Base-by-base conservation (phyloP, 2,113 vertebrate genomes). In the Rhea pennata region DNA sequence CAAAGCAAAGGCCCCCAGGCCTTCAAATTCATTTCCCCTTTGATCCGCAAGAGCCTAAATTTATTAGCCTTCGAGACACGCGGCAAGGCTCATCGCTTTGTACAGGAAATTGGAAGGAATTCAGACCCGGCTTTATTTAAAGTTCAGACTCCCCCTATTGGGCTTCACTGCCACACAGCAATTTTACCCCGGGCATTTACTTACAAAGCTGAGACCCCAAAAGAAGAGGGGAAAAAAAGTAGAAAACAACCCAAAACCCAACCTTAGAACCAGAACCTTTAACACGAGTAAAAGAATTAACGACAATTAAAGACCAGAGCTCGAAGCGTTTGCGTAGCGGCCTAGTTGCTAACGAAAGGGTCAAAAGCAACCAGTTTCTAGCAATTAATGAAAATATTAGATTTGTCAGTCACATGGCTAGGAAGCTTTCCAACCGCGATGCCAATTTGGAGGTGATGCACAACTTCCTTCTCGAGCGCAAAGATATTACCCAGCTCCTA, bases 251-350 rank as follows among this genome's bases (percentile, higher is more conserved):
- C 0, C 59, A 77, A 64, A 62, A 64, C 12, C 21, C 39, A 65
- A 42, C 56, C 56, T 29, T 8, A 42, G n/a, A 95, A 56, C 31
- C 70, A 93, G 51, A 61, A 10, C 27, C 15, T 66, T 14, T 26
- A 54, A 79, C 50, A 59, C 61, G 53, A 88, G 48, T 4, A 75
- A 87, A 14, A 70, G 80, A 84, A 82, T 23, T 44, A 53, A 36
- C 72, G 51, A 59, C 42, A 46, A 88, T 51, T 53, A 36, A 36
- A 36, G 36, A 75, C 44, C 29, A 44, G 67, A 58, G 71, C 29
- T 1, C 0, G 0, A 70, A 11, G 40, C 66, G 9, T n/a, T 64
- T 42, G 40, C 21, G 20, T 4, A 5, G 31, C 3, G 0, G 0
- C 71, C 10, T 40, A 36, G 26, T 9, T 7, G 29, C 5, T 15